These are phyloP conservation scores for Caranx ignobilis DNA, from an alignment of 2,113 vertebrate genomes.

Conservation along the genomic window DNA sequence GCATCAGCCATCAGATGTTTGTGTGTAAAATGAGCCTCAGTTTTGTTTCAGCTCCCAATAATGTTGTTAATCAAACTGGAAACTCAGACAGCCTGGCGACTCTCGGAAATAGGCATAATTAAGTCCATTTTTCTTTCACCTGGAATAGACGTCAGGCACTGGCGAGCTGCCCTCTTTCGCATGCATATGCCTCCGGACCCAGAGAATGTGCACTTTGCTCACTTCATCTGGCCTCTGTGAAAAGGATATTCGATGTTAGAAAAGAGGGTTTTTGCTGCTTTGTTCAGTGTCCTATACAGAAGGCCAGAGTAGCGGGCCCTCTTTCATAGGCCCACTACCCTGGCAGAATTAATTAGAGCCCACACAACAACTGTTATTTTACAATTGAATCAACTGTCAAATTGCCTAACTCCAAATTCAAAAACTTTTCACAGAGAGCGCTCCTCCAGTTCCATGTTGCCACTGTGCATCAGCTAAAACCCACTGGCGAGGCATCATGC, in stretches of 20 bases:
- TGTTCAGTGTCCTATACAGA: slow-evolving; percentile 8
- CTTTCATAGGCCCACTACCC: slow-evolving; percentile 8
- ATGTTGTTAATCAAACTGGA: slow-evolving; percentile 71
- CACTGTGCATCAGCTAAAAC: slow-evolving; percentile 20
- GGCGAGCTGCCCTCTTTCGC: slow-evolving; percentile 2
- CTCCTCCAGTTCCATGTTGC: slow-evolving; percentile 28
- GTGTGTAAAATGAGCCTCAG: slow-evolving; percentile 56
- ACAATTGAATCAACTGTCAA: slow-evolving; percentile 41
- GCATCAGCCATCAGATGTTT: slow-evolving; percentile 62
- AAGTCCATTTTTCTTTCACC: slow-evolving; percentile 67
- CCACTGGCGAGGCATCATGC: background rate
- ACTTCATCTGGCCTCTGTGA: slow-evolving; percentile 24
- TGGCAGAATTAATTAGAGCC: slow-evolving; percentile 45
- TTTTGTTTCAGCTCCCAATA: slow-evolving; percentile 54
- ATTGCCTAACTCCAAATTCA: slow-evolving; percentile 24
- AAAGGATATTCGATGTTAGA: slow-evolving; percentile 19
- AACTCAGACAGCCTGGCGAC: slow-evolving; percentile 35
- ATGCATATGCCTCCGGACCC: slow-evolving; percentile 1
- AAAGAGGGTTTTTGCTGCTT: slow-evolving; percentile 24
- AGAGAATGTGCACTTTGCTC: slow-evolving; percentile 14
- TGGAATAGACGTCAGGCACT: slow-evolving; percentile 40
- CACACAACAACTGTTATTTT: slow-evolving; percentile 45
- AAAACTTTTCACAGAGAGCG: slow-evolving; percentile 19
- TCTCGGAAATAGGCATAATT: slow-evolving; percentile 67
- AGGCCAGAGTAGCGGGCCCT: background rate